Conservation (phyloP, 2,113 vertebrate genomes). For the Bufo bufo region DNA sequence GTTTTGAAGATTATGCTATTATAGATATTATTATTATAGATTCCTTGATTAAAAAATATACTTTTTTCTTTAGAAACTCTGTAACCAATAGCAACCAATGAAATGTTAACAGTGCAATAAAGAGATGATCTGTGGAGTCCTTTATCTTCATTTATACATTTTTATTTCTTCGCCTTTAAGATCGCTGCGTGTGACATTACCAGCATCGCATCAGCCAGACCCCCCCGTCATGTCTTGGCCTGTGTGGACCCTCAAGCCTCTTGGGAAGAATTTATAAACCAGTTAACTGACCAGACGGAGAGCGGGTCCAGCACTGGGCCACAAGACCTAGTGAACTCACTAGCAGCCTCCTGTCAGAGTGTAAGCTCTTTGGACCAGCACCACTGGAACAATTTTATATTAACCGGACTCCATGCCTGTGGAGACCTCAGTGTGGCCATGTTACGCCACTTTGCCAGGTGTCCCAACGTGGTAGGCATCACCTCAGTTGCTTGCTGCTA, state of each 20-base stretch:
- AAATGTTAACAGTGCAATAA: no score
- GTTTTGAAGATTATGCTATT: no score
- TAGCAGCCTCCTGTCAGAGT: not conserved
- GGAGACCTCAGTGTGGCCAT: slow-evolving; percentile 89
- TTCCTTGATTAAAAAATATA: no score
- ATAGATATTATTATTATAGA: no score
- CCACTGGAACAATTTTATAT: slow-evolving; percentile 63
- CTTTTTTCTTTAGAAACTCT: no score
- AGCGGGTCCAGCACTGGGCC: not conserved
- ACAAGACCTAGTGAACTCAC: not conserved
- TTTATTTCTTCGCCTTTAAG: slow-evolving; percentile 1
- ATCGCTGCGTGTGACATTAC: not conserved
- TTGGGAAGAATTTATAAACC: slow-evolving; percentile 77
- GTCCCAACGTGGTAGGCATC: slow-evolving; percentile 77
- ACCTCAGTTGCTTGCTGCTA: slow-evolving; percentile 90
- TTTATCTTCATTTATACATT: not conserved
- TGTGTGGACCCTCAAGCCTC: slow-evolving; percentile 78
- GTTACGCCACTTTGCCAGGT: slow-evolving; percentile 81
- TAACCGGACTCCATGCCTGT: slow-evolving; percentile 90
- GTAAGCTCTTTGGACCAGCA: not conserved
- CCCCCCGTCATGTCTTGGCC: slow-evolving; percentile 75
- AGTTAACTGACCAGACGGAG: slow-evolving; percentile 61
- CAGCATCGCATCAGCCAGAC: slow-evolving; percentile 4
- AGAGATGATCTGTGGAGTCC: no score
- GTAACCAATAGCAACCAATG: no score